phyloP scores from a whole-genome alignment of 2,888 invertebrate genomes.

The Deroplatys truncata region DNA sequence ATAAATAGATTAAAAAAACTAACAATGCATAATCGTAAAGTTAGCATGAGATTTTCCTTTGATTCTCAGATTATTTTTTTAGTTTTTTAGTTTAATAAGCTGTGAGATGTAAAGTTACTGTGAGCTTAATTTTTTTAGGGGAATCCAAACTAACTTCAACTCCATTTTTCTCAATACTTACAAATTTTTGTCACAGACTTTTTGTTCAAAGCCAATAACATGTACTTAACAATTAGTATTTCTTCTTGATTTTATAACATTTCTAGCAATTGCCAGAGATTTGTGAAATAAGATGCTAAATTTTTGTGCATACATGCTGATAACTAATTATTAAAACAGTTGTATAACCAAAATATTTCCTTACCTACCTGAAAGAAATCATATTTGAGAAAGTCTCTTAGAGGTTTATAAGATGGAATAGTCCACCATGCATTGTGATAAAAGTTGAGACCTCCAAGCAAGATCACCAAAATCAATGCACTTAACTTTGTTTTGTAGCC shows the following conservation, averaged over 20 bases:
- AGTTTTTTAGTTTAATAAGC: no score
- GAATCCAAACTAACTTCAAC: no score
- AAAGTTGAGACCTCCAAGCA: conserved; percentile 85
- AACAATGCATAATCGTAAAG: no score
- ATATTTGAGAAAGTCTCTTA: conserved; percentile 98
- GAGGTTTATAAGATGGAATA: conserved; percentile 89
- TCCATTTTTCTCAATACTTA: no score
- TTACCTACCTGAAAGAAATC: conserved; percentile 96
- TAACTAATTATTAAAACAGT: not conserved
- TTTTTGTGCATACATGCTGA: not conserved
- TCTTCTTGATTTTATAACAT: not conserved
- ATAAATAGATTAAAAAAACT: no score
- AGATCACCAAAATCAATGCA: conserved; percentile 85
- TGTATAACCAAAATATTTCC: not conserved
- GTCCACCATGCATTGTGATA: conserved; percentile 99
- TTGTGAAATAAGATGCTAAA: not conserved
- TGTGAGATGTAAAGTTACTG: no score
- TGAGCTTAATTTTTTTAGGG: no score
- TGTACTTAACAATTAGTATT: no score
- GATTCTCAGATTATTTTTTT: no score
- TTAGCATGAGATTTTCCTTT: no score
- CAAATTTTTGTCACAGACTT: no score
- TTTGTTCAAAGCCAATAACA: no score
- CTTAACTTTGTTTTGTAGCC: conserved; percentile 99
- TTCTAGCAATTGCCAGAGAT: not conserved